Percentiles rank a stretch among this genome's conserved stretches.
Evolutionary conservation across 2,113 vertebrate species (phyloP).

Genomic region (Malurus melanocephalus): DNA sequence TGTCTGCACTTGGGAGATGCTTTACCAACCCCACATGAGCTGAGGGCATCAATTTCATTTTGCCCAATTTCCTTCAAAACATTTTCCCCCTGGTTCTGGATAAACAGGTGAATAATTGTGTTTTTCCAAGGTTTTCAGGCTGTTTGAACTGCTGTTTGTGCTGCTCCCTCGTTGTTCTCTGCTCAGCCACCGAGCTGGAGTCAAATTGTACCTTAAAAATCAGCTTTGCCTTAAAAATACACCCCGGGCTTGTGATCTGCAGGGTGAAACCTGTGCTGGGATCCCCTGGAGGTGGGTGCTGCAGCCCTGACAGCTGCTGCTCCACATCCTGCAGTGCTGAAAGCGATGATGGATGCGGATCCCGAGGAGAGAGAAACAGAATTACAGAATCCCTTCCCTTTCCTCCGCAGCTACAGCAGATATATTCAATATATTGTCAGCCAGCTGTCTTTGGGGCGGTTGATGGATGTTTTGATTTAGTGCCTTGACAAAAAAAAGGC

Average conservation of each 20-base stretch:
- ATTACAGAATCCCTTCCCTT: not conserved
- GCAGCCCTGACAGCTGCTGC: not conserved
- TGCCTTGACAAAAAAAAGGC: not conserved
- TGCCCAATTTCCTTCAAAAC: not conserved
- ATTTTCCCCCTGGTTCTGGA: not conserved
- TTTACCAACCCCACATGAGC: not conserved
- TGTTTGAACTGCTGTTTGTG: not conserved
- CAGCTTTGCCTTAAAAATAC: not conserved
- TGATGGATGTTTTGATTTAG: constrained; percentile 21
- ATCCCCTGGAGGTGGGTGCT: not conserved
- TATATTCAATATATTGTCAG: constrained; percentile 2
- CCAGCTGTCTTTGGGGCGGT: not conserved
- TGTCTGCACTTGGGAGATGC: not conserved
- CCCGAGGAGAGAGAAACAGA: not conserved
- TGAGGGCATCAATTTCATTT: not conserved
- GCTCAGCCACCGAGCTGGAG: not conserved
- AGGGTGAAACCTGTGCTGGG: not conserved
- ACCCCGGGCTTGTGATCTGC: not conserved
- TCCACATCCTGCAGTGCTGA: not conserved
- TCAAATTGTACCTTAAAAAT: not conserved
- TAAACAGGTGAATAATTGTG: not conserved
- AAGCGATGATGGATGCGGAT: not conserved
- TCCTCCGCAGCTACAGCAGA: not conserved
- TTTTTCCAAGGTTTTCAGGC: not conserved
- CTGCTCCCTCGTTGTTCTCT: not conserved